phyloP scores from a whole-genome alignment of 2,797 vertebrate genomes.

The Molossus alvarezi region DNA sequence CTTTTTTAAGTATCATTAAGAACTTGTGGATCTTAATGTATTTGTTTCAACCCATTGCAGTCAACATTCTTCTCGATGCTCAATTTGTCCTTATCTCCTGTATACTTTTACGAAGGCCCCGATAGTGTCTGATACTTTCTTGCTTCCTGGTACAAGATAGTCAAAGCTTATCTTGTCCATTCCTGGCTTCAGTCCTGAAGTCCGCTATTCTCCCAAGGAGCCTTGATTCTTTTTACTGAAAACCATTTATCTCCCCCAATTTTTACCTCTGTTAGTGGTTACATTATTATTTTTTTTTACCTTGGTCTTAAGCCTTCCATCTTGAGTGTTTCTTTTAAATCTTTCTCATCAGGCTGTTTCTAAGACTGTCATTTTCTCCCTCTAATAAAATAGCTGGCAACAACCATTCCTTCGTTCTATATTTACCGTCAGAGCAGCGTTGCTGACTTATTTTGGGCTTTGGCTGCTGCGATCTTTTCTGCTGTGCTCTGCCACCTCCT shows the following conservation, averaged over 20 bases:
- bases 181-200: background rate
- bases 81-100: background rate
- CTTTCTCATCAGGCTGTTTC: slow-evolving; percentile 41
- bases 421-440: background rate
- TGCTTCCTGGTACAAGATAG: slow-evolving; percentile 19
- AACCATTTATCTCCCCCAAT: background rate
- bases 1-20: slow-evolving; percentile 37
- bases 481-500: background rate
- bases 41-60: background rate
- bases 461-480: background rate
- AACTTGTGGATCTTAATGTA: background rate
- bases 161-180: background rate
- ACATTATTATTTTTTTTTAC: background rate
- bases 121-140: background rate
- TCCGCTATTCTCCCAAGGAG: slow-evolving; percentile 27
- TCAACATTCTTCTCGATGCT: background rate
- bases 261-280: slow-evolving; percentile 22
- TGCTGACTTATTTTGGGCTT: slow-evolving; percentile 12
- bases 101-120: background rate
- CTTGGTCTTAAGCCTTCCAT: slow-evolving; percentile 7
- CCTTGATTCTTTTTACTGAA: slow-evolving; percentile 22
- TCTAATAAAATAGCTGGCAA: background rate
- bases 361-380: background rate
- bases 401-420: background rate
- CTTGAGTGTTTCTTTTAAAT: slow-evolving; percentile 32